Conservation (phyloP, 1,140 invertebrate genomes). For the Cydia splendana region DNA sequence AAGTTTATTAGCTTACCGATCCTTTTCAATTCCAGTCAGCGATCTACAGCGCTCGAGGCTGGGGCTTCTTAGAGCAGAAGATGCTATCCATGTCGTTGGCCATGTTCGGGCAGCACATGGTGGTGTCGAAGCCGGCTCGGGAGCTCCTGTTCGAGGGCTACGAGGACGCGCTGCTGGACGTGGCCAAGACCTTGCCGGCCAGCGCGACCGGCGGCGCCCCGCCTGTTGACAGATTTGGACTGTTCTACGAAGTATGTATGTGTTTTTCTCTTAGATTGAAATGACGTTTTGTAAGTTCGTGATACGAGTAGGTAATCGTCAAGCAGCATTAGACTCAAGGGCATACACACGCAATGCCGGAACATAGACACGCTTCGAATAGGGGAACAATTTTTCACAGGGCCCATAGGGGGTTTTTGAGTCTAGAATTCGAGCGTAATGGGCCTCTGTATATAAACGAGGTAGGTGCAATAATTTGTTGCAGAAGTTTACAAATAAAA, state of each 20-base stretch:
- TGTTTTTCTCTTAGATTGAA: neutral
- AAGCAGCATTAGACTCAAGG: neutral
- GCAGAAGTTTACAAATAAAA: neutral
- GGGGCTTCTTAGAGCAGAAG: conserved; percentile 79
- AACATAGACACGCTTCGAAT: too few relatives aligned
- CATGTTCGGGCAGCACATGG: conserved; percentile 78
- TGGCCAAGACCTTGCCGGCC: conserved; percentile 81
- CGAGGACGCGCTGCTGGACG: conserved; percentile 84
- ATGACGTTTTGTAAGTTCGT: neutral
- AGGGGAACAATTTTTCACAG: too few relatives aligned
- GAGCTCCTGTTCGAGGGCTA: conserved; percentile 91
- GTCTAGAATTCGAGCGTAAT: too few relatives aligned
- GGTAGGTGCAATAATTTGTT: too few relatives aligned
- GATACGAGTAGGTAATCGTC: too few relatives aligned
- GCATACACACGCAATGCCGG: too few relatives aligned
- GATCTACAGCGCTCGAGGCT: conserved; percentile 81
- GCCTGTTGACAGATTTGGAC: conserved; percentile 87
- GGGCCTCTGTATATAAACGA: too few relatives aligned
- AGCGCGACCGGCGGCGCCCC: conserved; percentile 79
- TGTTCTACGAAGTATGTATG: conserved; percentile 88
- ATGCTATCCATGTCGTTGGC: conserved; percentile 80
- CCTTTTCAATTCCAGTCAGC: conserved; percentile 82
- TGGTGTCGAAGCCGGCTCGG: conserved; percentile 83
- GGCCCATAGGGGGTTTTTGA: too few relatives aligned
- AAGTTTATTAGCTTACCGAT: too few relatives aligned